A percentile compares a stretch with the other conserved stretches of the same genome.
phyloP scores from a whole-genome alignment of 37 sponge, comb jelly and placozoan species.

The Dysidea cf. avara region DNA sequence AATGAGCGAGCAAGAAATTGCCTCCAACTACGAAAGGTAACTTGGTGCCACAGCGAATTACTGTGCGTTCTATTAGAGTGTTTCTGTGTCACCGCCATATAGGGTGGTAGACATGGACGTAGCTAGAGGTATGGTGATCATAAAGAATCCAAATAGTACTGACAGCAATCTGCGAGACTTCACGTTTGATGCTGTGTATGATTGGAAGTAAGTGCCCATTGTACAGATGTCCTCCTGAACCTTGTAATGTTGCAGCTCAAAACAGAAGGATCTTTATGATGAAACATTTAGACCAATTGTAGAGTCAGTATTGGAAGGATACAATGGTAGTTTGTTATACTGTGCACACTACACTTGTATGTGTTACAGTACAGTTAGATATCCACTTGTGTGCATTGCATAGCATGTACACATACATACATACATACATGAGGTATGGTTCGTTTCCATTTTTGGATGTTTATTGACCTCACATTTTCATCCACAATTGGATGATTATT shows the following conservation, averaged over 20 bases:
- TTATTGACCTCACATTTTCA: no score
- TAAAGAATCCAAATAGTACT: constrained; percentile 51
- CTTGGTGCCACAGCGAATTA: neutral
- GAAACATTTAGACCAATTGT: constrained; percentile 84
- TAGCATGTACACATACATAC: no score
- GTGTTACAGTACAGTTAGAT: constrained; percentile 1
- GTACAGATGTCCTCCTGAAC: neutral
- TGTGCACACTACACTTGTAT: neutral
- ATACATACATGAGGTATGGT: no score
- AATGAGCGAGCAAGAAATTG: constrained; percentile 69
- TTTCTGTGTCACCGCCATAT: neutral
- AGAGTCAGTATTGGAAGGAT: constrained; percentile 86
- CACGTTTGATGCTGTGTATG: constrained; percentile 96
- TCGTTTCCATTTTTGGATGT: no score
- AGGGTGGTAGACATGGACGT: constrained; percentile 88
- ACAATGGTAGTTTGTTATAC: constrained; percentile 71
- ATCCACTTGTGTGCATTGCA: no score
- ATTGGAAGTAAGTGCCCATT: constrained; percentile 74
- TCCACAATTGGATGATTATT: no score
- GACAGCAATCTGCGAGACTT: constrained; percentile 75
- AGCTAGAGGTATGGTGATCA: constrained; percentile 49
- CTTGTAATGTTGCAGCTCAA: constrained; percentile 54
- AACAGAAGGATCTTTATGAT: constrained; percentile 86
- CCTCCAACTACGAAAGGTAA: constrained; percentile 58
- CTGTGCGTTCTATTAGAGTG: neutral